Evolutionary conservation across 37 sponge, comb jelly and placozoan species (phyloP).

Genomic region (Geodia barretti): DNA sequence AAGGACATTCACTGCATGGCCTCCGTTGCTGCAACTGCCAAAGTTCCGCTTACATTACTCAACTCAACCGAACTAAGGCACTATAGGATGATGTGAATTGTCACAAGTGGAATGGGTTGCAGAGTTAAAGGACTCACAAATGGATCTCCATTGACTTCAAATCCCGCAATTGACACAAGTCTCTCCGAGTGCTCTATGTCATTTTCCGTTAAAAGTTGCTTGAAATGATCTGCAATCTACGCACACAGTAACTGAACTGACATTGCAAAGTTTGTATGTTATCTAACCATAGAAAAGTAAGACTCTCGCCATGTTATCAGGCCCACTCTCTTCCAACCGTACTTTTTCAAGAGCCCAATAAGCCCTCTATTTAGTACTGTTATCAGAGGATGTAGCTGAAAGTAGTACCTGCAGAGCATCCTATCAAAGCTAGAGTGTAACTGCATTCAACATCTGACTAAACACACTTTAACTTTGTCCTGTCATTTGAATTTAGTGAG

Average conservation of each 20-base stretch:
- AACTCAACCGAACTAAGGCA: too few relatives aligned
- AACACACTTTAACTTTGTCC: background rate
- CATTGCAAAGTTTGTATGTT: background rate
- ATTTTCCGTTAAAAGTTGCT: background rate
- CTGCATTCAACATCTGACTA: too few relatives aligned
- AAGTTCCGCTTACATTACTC: too few relatives aligned
- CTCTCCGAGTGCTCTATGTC: background rate
- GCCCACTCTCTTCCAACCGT: background rate
- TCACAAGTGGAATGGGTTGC: too few relatives aligned
- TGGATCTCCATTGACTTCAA: conserved; percentile 5
- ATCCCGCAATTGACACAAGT: background rate
- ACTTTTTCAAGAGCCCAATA: background rate
- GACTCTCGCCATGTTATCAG: background rate
- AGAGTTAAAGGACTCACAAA: conserved; percentile 28
- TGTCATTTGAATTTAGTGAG: background rate
- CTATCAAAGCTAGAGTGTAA: too few relatives aligned
- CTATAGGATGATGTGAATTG: too few relatives aligned
- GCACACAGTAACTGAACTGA: background rate
- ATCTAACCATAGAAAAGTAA: background rate
- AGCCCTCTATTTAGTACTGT: background rate
- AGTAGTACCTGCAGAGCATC: background rate
- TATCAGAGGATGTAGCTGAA: too few relatives aligned
- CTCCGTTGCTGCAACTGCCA: too few relatives aligned
- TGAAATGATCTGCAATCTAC: background rate
- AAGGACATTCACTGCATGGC: too few relatives aligned